Conservation (phyloP, 2,797 vertebrate species). For the Sciurus carolinensis region DNA sequence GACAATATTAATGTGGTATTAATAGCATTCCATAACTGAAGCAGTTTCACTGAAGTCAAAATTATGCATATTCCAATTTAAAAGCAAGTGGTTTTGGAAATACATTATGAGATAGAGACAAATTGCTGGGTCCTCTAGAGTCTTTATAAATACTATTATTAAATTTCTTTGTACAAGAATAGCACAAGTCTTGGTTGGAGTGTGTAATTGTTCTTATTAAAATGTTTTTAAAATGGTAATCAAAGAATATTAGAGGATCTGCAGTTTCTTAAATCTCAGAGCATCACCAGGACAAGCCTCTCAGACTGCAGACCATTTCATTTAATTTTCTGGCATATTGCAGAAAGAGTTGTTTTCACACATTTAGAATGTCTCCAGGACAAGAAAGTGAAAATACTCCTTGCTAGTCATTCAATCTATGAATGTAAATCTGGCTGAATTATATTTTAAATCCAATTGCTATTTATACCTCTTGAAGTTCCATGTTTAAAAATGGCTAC, state of each 20-base stretch:
- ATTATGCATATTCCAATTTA: conserved; percentile 1
- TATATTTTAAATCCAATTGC: conserved; percentile 85
- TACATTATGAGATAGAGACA: background rate
- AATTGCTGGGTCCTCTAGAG: background rate
- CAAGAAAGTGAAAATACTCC: conserved; percentile 61
- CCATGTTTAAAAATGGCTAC: conserved; percentile 81
- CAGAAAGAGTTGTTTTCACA: conserved; percentile 54
- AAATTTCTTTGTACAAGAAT: background rate
- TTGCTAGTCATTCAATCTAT: conserved; percentile 69
- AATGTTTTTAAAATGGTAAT: conserved; percentile 62
- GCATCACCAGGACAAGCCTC: background rate
- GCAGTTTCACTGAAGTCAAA: conserved; percentile 11
- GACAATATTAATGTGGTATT: conserved; percentile 19
- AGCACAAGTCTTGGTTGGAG: conserved; percentile 6
- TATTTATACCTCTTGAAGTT: conserved; percentile 83
- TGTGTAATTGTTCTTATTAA: conserved; percentile 44
- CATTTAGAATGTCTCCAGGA: conserved; percentile 49
- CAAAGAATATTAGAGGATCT: background rate
- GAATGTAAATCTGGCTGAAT: conserved; percentile 59
- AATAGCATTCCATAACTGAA: background rate
- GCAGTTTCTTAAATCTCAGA: conserved; percentile 8
- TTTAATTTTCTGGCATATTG: conserved; percentile 64
- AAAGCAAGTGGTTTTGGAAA: conserved; percentile 53
- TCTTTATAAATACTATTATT: background rate
- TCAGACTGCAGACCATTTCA: conserved; percentile 25